Evolutionary conservation across 2,888 invertebrate species (phyloP).

Genomic region (Drosophila parthenogenetica): DNA sequence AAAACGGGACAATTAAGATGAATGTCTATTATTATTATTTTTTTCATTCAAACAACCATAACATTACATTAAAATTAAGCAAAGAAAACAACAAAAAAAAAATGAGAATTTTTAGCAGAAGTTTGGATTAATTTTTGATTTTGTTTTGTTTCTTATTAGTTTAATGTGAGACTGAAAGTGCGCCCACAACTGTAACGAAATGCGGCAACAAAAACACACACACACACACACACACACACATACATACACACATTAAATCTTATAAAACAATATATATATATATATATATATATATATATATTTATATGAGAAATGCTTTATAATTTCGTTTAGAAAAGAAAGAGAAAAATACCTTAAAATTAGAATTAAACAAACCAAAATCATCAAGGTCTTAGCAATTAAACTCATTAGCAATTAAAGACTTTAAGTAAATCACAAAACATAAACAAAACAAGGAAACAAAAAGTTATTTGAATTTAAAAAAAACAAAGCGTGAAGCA

Average conservation of each 20-base stretch:
- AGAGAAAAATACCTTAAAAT: constrained; percentile 65
- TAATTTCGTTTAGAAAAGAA: constrained; percentile 56
- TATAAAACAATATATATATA: constrained; percentile 21
- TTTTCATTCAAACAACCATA: constrained; percentile 18
- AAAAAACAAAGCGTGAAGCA: constrained; percentile 14
- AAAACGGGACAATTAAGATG: constrained; percentile 27
- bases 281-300: constrained; percentile 21
- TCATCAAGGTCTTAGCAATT: constrained; percentile 72
- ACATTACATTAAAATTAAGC: constrained; percentile 44
- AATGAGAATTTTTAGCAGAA: constrained; percentile 38
- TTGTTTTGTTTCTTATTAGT: constrained; percentile 45
- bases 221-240: constrained; percentile 34
- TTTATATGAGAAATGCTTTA: constrained; percentile 68
- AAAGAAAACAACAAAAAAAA: constrained; percentile 17
- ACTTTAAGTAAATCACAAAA: constrained; percentile 31
- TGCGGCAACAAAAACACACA: constrained; percentile 26
- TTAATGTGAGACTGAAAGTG: constrained; percentile 76
- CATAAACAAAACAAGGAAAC: constrained; percentile 6
- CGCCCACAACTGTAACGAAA: constrained; percentile 54
- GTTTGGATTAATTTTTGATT: constrained; percentile 17
- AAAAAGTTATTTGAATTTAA: constrained; percentile 61
- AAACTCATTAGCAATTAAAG: constrained; percentile 65
- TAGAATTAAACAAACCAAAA: constrained; percentile 73
- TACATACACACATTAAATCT: constrained; percentile 5
- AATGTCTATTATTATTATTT: constrained; percentile 18